Evolutionary conservation across 2,113 vertebrate species (phyloP).

Genomic region (Arvicanthis niloticus): DNA sequence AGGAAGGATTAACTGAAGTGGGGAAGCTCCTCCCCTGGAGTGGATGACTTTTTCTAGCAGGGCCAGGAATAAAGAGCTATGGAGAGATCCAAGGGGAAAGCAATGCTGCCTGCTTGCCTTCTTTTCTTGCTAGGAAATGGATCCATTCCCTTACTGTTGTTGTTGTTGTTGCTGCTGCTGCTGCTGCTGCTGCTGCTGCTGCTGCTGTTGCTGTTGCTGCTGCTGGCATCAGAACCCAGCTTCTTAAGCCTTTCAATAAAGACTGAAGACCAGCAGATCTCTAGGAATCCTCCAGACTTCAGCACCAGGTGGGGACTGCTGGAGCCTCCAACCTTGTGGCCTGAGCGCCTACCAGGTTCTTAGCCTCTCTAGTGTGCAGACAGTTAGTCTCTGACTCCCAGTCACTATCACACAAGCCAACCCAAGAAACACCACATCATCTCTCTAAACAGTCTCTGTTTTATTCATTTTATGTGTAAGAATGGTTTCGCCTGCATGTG

Average conservation of each 20-base stretch:
- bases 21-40: neutral
- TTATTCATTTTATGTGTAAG: neutral
- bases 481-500: neutral
- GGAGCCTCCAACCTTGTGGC: neutral
- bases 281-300: neutral
- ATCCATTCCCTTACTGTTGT: too few relatives aligned
- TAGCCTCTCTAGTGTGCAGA: too few relatives aligned
- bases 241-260: neutral
- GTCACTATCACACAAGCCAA: neutral
- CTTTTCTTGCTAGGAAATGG: neutral
- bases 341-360: neutral
- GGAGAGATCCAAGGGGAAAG: neutral
- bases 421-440: neutral
- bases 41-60: neutral
- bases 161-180: neutral
- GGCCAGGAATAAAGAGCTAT: neutral
- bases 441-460: neutral
- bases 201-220: neutral
- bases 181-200: neutral
- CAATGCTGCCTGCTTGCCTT: neutral
- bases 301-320: neutral
- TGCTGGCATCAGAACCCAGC: neutral
- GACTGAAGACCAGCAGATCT: neutral
- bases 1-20: neutral
- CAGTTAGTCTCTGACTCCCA: too few relatives aligned